phyloP scores from a whole-genome alignment of 2,797 vertebrate genomes.

The Monodelphis domestica region DNA sequence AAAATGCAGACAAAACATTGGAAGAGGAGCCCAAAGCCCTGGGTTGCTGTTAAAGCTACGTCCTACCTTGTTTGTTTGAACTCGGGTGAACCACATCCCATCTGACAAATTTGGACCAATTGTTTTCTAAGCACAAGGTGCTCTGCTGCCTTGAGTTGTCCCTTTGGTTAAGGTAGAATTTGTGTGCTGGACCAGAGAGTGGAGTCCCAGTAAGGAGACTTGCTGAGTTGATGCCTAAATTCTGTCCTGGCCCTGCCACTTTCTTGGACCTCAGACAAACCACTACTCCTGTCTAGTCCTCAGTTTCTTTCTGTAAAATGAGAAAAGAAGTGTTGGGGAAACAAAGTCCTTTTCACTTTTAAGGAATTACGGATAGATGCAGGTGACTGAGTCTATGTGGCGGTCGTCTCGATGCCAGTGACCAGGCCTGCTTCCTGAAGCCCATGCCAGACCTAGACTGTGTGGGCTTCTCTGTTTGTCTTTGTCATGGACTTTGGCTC shows the following conservation, averaged over 20 bases:
- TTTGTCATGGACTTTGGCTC: constrained; percentile 76
- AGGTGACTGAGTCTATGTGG: background rate
- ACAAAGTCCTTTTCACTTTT: background rate
- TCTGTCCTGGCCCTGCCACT: background rate
- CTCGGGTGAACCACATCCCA: background rate
- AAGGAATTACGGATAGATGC: background rate
- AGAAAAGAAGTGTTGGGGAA: background rate
- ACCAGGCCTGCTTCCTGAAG: constrained; percentile 35
- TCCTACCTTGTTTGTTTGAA: background rate
- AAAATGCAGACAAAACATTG: background rate
- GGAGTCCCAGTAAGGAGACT: background rate
- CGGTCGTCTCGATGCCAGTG: constrained; percentile 47
- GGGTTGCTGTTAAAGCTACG: background rate
- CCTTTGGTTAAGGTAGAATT: background rate
- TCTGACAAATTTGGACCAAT: background rate
- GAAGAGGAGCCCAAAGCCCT: background rate
- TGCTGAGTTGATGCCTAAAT: background rate
- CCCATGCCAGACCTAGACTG: background rate
- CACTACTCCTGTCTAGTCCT: background rate
- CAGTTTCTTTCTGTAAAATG: background rate
- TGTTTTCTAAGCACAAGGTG: background rate
- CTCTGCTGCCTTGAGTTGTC: background rate
- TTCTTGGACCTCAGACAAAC: background rate
- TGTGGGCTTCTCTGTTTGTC: constrained; percentile 71
- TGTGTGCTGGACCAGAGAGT: background rate